phyloP scores from a whole-genome alignment of 2,113 vertebrate species.

The Indri indri region DNA sequence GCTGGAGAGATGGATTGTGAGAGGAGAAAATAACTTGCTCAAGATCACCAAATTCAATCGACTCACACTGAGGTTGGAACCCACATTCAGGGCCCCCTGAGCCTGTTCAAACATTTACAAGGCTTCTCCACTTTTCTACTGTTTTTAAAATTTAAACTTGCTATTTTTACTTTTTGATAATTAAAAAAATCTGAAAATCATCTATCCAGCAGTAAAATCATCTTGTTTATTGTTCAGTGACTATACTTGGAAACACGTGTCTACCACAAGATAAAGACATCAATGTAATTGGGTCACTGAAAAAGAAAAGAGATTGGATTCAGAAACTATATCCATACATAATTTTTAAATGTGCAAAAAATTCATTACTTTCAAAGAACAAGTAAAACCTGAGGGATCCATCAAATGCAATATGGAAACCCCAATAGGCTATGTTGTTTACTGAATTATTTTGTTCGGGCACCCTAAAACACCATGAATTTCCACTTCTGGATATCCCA shows the following conservation, averaged over 20 bases:
- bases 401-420: background rate
- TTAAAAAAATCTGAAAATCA: background rate
- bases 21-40: background rate
- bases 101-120: background rate
- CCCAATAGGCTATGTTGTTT: background rate
- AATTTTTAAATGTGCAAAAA: background rate
- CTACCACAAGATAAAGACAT: background rate
- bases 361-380: background rate
- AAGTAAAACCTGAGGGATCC: background rate
- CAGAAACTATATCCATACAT: background rate
- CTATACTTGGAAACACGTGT: background rate
- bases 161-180: background rate
- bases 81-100: background rate
- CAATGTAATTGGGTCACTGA: background rate
- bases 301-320: background rate
- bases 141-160: background rate
- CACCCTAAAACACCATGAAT: background rate
- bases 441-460: background rate
- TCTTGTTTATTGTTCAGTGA: background rate
- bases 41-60: background rate
- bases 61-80: background rate
- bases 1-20: background rate
- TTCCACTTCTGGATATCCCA: background rate
- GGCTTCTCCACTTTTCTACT: background rate
- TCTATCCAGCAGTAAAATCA: background rate